Percentiles rank a stretch among this genome's conserved stretches.
Evolutionary conservation across 2,797 vertebrate genomes (phyloP).

Genomic region (Luscinia luscinia): DNA sequence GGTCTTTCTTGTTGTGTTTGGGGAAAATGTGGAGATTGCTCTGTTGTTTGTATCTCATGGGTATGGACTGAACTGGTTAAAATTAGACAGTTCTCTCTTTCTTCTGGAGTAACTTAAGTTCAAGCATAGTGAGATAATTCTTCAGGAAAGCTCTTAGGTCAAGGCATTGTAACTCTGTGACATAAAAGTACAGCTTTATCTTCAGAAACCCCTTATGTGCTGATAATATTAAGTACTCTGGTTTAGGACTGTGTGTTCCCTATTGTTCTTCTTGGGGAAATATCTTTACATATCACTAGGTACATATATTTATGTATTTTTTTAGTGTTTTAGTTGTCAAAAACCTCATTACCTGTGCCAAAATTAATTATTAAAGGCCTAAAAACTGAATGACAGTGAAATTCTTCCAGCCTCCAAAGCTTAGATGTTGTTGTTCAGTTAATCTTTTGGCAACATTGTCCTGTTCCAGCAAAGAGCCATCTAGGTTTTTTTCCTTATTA

Average conservation of each 20-base stretch:
- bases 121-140: background rate
- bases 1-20: background rate
- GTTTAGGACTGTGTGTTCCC: background rate
- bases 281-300: background rate
- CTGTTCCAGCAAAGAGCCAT: background rate
- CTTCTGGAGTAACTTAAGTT: background rate
- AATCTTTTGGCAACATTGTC: background rate
- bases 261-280: background rate
- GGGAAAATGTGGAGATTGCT: background rate
- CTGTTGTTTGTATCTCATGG: background rate
- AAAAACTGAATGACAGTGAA: background rate
- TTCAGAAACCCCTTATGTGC: background rate
- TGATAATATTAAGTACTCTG: background rate
- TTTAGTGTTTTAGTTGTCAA: background rate
- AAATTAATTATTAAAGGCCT: background rate
- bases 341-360: fast-evolving
- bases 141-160: background rate
- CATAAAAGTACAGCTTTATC: background rate
- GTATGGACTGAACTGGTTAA: background rate
- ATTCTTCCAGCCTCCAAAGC: background rate
- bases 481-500: background rate
- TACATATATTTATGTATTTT: background rate
- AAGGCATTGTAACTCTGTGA: background rate
- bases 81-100: background rate
- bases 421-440: background rate